These are phyloP conservation scores for Xyrauchen texanus DNA, from an alignment of 2,113 vertebrate species.

Conservation along the genomic window DNA sequence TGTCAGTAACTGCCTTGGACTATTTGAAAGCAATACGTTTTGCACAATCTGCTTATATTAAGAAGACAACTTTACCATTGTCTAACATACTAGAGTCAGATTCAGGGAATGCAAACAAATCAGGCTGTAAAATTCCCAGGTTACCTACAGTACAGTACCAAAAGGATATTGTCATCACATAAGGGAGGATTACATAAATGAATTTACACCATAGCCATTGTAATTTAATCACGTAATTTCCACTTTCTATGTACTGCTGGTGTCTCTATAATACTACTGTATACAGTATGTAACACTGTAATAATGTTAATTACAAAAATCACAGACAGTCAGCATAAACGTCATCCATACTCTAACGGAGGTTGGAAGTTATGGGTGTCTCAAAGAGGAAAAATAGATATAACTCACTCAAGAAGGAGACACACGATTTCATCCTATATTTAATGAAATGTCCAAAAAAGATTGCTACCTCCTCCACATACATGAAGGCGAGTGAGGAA, in stretches of 20 bases:
- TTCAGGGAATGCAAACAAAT: slow-evolving; percentile 20
- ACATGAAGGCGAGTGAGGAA: too few relatives aligned
- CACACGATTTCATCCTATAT: too few relatives aligned
- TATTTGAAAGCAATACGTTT: not conserved
- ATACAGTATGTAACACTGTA: not conserved
- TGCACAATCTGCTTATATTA: not conserved
- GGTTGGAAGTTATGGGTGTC: too few relatives aligned
- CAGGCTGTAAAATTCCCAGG: slow-evolving; percentile 46
- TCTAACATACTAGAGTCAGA: slow-evolving; percentile 43
- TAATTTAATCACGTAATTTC: not conserved
- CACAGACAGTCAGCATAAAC: too few relatives aligned
- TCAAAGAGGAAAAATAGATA: too few relatives aligned
- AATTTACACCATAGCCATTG: not conserved
- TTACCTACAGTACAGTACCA: slow-evolving; percentile 39
- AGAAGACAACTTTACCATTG: slow-evolving; percentile 38
- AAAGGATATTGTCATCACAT: not conserved
- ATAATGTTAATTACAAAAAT: not conserved
- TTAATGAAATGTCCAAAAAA: too few relatives aligned
- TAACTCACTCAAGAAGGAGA: too few relatives aligned
- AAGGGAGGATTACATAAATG: not conserved
- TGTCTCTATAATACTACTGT: not conserved
- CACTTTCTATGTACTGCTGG: not conserved
- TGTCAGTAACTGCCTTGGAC: not conserved
- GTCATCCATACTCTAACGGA: too few relatives aligned
- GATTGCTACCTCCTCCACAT: too few relatives aligned